phyloP scores from a whole-genome alignment of 2,113 vertebrate species.

The Gallinago undulata region DNA sequence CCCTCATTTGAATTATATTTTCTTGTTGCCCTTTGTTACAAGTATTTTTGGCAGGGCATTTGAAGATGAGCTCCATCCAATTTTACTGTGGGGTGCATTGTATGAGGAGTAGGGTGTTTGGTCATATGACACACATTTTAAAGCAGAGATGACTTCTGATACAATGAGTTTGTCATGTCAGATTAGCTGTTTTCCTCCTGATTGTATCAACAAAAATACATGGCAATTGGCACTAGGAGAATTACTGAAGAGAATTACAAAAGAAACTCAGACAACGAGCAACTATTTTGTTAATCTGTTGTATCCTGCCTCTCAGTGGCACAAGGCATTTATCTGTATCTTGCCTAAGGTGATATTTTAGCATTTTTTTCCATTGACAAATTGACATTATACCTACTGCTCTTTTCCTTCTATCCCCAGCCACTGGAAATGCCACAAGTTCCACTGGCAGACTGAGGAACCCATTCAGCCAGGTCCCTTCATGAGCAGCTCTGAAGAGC shows the following conservation, averaged over 20 bases:
- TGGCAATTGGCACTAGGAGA: not conserved
- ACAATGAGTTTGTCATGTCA: conserved; percentile 47
- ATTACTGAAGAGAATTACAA: not conserved
- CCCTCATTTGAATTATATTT: conserved; percentile 70
- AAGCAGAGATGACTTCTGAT: conserved; percentile 48
- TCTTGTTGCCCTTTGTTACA: conserved; percentile 63
- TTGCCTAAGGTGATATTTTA: not conserved
- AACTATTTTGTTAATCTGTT: not conserved
- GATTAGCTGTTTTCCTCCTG: conserved; percentile 40
- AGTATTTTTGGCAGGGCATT: conserved; percentile 52
- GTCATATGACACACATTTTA: conserved; percentile 52
- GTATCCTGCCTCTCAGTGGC: not conserved
- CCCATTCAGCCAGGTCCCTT: not conserved
- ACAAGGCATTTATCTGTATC: not conserved
- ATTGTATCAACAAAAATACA: not conserved
- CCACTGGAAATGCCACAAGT: not conserved
- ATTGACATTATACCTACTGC: not conserved
- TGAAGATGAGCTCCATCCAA: conserved; percentile 43
- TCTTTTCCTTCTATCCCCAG: not conserved
- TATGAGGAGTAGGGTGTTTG: conserved; percentile 12
- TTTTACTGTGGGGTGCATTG: conserved; percentile 47
- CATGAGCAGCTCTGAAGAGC: not conserved
- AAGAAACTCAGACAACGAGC: not conserved
- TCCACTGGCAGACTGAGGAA: fast-evolving
- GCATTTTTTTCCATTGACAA: not conserved